Base-by-base conservation (phyloP, 2,113 vertebrate species). In the Bungarus multicinctus region DNA sequence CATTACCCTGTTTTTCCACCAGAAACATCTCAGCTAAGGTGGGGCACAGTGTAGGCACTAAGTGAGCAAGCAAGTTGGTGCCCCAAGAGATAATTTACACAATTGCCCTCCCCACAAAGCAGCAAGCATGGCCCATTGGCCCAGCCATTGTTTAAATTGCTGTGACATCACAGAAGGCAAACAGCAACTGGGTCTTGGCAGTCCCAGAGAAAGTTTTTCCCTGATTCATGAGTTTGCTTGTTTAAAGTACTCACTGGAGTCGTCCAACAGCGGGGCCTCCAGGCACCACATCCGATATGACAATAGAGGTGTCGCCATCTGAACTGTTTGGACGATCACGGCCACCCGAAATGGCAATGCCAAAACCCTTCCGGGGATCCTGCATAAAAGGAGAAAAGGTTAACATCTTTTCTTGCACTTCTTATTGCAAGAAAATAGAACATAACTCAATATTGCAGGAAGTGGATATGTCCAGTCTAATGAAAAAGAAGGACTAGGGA, bases 351-450 rank as follows among this genome's bases (percentile, higher is more conserved):
- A 99, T 95, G 23, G 99, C 99, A 0, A 99, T 98, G 53, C 99
- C 99, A 10, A 99, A 99, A 43, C 99, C 99, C 0, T 98, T 85
- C 27, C 98, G 98, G 90, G 99, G 94, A 95, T 99, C 99, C 99
- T 99, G 50, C 5, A 0, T 0, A 1, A 2, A 87, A 89, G 52
- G 16, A 89, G 5, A 27, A 4, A 3, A 25, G 4, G 14, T 69
- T n/a, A 3, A 25, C 5, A 6, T 5, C 5, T 27, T 8, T 39
- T 39, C 27, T 14, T 8, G 5, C 30, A 53, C 3, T 53, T 52
- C 50, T n/a, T 30, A 30, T 30, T 50, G 23, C 25, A 81, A 87
- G 23, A 87, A 30, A 87, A 87, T 34, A 55, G 14, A 39, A 55
- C 20, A 55, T 5, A 34, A 43, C 22, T 23, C 23, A n/a, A 47